These are phyloP conservation scores for Columba livia DNA, from an alignment of 2,113 vertebrate species.

Conservation along the genomic window DNA sequence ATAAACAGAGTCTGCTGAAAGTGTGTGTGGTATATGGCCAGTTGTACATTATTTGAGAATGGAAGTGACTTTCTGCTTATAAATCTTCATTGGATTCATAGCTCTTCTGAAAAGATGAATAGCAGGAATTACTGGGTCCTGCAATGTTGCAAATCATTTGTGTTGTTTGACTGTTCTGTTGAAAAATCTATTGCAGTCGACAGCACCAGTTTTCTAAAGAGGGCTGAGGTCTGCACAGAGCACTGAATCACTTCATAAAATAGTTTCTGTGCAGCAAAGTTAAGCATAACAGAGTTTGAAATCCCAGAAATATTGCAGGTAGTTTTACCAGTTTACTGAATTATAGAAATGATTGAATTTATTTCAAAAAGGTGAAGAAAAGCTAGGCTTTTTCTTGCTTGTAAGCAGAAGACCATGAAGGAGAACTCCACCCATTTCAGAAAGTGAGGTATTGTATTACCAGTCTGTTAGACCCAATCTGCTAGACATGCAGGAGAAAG, in stretches of 20 bases:
- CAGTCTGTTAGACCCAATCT: not conserved
- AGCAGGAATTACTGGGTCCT: conserved; percentile 31
- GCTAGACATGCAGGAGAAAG: not conserved
- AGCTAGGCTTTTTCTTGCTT: not conserved
- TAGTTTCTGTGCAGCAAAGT: conserved; percentile 16
- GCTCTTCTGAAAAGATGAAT: conserved; percentile 15
- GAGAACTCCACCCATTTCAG: not conserved
- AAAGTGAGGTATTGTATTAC: not conserved
- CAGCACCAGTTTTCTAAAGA: conserved; percentile 4
- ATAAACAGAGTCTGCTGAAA: conserved; percentile 36
- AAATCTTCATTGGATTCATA: conserved; percentile 59
- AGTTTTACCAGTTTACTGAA: not conserved
- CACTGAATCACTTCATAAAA: conserved; percentile 5
- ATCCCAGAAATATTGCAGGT: conserved; percentile 9
- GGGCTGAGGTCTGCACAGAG: not conserved
- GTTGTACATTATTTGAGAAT: conserved; percentile 48
- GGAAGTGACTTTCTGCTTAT: conserved; percentile 35
- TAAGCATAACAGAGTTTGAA: not conserved
- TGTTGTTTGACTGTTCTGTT: conserved; percentile 52
- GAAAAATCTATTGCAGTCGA: conserved; percentile 31
- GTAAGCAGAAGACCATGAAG: not conserved
- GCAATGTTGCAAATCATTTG: conserved; percentile 35
- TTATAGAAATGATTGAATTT: not conserved
- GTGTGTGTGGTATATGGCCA: conserved; percentile 18
- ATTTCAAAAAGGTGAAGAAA: not conserved